Conservation (phyloP, 2,797 vertebrate genomes). For the Eurystomus glaucurus region DNA sequence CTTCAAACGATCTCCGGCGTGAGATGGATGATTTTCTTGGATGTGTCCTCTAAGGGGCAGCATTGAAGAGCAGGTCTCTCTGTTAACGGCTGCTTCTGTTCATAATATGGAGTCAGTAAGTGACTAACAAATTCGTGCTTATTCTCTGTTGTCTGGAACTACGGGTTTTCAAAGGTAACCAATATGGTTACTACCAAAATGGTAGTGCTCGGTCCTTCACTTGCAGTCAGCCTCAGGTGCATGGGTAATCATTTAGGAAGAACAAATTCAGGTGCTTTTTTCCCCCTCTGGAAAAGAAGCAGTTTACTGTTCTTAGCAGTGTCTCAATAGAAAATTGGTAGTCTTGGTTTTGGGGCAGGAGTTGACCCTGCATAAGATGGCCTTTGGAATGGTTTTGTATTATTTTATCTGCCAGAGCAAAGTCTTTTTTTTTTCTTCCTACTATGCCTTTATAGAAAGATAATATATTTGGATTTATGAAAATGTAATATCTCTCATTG, state of each 20-base stretch:
- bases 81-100: neutral
- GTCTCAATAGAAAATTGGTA: neutral
- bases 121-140: neutral
- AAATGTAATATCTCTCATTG: neutral
- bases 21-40: conserved; percentile 8
- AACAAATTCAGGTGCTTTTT: neutral
- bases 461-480: neutral
- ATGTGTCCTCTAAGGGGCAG: conserved; percentile 63
- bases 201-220: neutral
- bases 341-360: neutral
- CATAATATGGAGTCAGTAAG: neutral
- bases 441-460: neutral
- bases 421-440: neutral
- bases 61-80: conserved; percentile 51
- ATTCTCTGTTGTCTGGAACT: neutral
- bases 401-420: neutral
- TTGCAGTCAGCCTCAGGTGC: neutral
- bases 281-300: neutral
- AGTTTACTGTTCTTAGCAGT: neutral
- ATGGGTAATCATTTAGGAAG: neutral
- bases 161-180: neutral
- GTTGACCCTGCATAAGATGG: neutral
- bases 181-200: neutral
- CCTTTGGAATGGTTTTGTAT: neutral
- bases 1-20: neutral